phyloP scores from a whole-genome alignment of 1,140 invertebrate species.

The Tribolium madens region DNA sequence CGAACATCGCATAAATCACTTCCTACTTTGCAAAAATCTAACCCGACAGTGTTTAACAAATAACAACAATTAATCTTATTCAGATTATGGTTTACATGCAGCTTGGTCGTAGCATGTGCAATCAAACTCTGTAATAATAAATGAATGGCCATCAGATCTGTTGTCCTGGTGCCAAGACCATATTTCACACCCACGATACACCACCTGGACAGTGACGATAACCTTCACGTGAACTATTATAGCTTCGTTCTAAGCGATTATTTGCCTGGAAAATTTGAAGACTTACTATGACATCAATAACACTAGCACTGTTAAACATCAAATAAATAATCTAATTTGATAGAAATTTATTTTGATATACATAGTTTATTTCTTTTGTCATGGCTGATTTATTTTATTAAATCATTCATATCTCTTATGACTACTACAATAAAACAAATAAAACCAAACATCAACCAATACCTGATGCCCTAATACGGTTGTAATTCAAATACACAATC shows the following conservation, averaged over 20 bases:
- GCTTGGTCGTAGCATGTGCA: constrained; percentile 35
- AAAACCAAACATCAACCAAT: too few species aligned
- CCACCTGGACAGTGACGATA: constrained; percentile 53
- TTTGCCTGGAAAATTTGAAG: neutral
- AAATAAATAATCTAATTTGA: too few species aligned
- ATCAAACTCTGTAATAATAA: constrained; percentile 38
- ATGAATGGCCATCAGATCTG: constrained; percentile 42
- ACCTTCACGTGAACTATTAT: constrained; percentile 55
- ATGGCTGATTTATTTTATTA: too few species aligned
- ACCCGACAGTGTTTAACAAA: constrained; percentile 40
- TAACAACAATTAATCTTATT: constrained; percentile 44
- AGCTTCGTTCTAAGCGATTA: constrained; percentile 45
- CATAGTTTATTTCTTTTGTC: too few species aligned
- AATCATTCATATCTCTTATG: too few species aligned
- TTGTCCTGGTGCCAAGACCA: constrained; percentile 42
- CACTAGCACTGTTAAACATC: neutral
- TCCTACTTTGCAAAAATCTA: constrained; percentile 30
- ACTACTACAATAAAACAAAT: too few species aligned
- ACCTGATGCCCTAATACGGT: too few species aligned
- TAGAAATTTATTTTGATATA: too few species aligned
- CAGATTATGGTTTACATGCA: constrained; percentile 40
- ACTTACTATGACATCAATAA: neutral
- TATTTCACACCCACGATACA: constrained; percentile 57
- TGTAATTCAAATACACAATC: too few species aligned
- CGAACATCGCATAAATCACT: constrained; percentile 30